Conservation (phyloP, 2,888 invertebrate species). For the Homarus gammarus region DNA sequence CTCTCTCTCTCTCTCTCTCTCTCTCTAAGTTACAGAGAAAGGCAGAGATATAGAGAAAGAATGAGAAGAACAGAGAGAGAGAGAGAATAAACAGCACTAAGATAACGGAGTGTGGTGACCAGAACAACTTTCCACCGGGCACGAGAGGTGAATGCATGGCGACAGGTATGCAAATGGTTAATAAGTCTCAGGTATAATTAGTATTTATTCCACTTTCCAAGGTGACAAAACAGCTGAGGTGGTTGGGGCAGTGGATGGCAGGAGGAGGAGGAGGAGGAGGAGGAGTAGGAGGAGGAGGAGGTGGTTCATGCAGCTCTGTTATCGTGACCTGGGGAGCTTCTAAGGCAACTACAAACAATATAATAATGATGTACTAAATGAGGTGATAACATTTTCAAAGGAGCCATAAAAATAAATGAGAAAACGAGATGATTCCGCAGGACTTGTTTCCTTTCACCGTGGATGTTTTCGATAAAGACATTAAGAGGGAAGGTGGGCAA, state of each 20-base stretch:
- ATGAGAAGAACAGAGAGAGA: neutral
- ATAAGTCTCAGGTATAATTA: neutral
- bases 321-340: neutral
- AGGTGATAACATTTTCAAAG: neutral
- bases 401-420: neutral
- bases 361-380: neutral
- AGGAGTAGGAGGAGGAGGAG: no score
- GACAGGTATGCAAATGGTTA: constrained; percentile 1
- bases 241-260: neutral
- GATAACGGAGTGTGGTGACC: no score
- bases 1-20: no score
- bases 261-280: no score
- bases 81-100: no score
- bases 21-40: neutral
- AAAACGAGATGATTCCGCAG: neutral
- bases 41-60: neutral
- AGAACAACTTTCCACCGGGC: constrained; percentile 4
- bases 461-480: neutral
- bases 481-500: neutral
- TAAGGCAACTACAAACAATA: neutral
- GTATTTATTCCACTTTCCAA: constrained; percentile 15
- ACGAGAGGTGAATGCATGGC: constrained; percentile 8
- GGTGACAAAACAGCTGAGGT: neutral
- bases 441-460: neutral
- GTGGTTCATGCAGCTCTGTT: neutral